Percentiles rank a stretch among this genome's conserved stretches.
These are phyloP conservation scores for Thunnus albacares DNA, from an alignment of 2,797 vertebrate genomes.

Conservation along the genomic window DNA sequence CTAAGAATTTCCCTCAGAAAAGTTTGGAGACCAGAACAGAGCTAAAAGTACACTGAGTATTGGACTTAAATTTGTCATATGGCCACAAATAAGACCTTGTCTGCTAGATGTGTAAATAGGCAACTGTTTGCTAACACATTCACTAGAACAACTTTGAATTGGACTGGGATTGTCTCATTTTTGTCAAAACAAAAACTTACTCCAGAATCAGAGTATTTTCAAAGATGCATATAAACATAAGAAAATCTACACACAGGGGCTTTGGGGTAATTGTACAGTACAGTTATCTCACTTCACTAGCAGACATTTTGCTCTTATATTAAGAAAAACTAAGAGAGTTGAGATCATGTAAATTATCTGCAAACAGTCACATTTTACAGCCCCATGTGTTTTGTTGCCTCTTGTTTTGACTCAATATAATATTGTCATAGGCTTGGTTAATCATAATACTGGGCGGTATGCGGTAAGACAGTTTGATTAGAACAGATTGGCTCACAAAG, in stretches of 20 bases:
- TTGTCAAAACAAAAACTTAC: no score
- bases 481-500: conserved; percentile 57
- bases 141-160: background rate
- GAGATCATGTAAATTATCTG: background rate
- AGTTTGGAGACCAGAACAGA: no score
- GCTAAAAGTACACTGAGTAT: no score
- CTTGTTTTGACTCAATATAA: conserved; percentile 24
- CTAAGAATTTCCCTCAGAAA: no score
- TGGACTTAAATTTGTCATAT: no score
- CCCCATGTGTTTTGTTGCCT: background rate
- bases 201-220: background rate
- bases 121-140: no score
- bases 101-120: no score
- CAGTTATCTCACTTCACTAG: background rate
- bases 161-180: no score
- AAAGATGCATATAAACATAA: background rate
- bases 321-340: background rate
- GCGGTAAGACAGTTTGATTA: conserved; percentile 39
- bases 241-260: background rate
- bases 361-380: background rate
- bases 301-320: background rate
- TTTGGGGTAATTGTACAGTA: background rate
- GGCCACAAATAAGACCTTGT: no score
- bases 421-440: conserved; percentile 15
- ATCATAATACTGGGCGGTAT: conserved; percentile 10